Conservation (phyloP, 1,140 invertebrate genomes). For the Pseudobourletiella spinata region DNA sequence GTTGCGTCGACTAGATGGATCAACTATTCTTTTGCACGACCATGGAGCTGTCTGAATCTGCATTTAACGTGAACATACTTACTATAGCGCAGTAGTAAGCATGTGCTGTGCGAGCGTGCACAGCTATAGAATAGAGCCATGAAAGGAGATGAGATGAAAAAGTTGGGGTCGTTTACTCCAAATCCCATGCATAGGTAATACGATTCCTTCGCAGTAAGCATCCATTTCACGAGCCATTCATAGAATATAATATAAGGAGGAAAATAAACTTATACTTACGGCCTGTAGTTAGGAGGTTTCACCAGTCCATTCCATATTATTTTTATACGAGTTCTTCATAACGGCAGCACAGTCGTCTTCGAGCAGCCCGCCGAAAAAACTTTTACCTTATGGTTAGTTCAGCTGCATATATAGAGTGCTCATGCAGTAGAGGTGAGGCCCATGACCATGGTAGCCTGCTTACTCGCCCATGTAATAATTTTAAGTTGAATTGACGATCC, state of each 20-base stretch:
- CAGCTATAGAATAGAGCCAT: neutral
- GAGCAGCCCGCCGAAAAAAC: neutral
- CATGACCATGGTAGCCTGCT: too few species aligned
- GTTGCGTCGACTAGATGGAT: too few species aligned
- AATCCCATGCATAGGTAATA: neutral
- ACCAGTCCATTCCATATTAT: neutral
- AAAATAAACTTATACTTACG: neutral
- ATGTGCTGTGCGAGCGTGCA: neutral
- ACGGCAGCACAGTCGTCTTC: neutral
- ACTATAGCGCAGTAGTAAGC: too few species aligned
- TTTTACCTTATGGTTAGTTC: neutral
- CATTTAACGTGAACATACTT: too few species aligned
- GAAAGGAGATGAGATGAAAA: slow-evolving; percentile 5
- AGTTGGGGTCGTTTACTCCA: neutral
- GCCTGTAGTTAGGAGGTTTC: neutral
- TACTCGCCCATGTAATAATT: too few species aligned
- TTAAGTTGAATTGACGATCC: too few species aligned
- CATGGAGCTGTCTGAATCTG: too few species aligned
- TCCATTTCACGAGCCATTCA: neutral
- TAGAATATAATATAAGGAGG: neutral
- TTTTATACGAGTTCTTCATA: too few species aligned
- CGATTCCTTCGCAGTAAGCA: neutral
- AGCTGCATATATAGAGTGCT: neutral
- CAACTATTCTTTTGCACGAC: too few species aligned
- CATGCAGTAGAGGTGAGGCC: too few species aligned